Percentiles rank a stretch among this genome's conserved stretches.
Evolutionary conservation across 2,113 vertebrate species (phyloP).

Genomic region (Calyptomena viridis): DNA sequence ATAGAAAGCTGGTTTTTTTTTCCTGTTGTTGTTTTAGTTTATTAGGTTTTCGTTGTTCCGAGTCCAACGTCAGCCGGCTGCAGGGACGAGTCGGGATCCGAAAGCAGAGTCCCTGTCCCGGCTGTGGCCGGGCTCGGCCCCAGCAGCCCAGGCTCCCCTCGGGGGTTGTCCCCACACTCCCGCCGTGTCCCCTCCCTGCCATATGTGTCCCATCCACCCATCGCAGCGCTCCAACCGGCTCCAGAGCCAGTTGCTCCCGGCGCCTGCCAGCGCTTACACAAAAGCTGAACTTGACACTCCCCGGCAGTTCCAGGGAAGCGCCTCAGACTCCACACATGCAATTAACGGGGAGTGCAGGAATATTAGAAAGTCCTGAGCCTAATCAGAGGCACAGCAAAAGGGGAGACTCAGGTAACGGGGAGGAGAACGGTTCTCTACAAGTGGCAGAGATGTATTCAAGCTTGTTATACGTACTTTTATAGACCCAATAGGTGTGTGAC

Average conservation of each 20-base stretch:
- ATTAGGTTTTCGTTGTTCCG: background rate
- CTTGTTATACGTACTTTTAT: rapidly evolving
- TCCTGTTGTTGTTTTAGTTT: background rate
- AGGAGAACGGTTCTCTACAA: background rate
- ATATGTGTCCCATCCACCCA: background rate
- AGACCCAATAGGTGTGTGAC: background rate
- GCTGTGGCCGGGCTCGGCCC: background rate
- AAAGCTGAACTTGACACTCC: background rate
- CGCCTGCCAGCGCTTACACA: background rate
- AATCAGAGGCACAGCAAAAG: background rate
- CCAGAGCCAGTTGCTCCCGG: background rate
- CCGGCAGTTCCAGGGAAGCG: background rate
- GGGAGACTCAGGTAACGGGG: background rate
- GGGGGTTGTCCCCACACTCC: background rate
- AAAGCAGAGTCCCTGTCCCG: too few species aligned
- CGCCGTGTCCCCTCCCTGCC: background rate
- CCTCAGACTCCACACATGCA: background rate
- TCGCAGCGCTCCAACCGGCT: background rate
- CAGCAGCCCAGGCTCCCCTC: background rate
- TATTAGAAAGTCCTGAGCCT: background rate
- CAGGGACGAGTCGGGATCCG: background rate
- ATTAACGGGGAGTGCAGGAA: rapidly evolving
- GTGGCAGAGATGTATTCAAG: background rate
- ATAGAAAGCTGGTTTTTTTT: background rate
- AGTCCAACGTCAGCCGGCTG: background rate